Percentiles rank a stretch among this genome's conserved stretches.
Evolutionary conservation across 2,888 invertebrate species (phyloP).

Genomic region (Ichneumon xanthorius): DNA sequence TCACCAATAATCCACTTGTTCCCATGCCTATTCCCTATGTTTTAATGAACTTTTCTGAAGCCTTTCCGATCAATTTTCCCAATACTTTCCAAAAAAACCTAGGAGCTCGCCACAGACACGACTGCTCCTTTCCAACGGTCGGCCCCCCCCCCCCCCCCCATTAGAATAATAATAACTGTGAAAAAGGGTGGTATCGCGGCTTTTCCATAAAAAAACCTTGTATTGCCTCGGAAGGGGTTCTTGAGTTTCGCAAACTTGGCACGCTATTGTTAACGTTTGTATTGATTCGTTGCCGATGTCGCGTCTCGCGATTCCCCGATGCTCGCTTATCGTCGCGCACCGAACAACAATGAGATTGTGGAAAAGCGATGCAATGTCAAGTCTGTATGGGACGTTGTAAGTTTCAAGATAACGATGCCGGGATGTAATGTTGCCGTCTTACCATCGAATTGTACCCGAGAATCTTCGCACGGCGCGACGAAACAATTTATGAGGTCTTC

Average conservation of each 20-base stretch:
- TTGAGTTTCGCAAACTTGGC: conserved; percentile 37
- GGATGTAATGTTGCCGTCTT: background rate
- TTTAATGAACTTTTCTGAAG: too few relatives aligned
- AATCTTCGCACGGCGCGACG: background rate
- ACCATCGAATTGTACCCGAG: conserved; percentile 1
- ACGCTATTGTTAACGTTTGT: conserved; percentile 34
- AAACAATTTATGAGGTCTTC: background rate
- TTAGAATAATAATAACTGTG: background rate
- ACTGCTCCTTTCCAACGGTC: too few relatives aligned
- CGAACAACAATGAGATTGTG: conserved; percentile 42
- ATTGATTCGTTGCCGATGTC: conserved; percentile 8
- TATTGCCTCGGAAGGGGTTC: background rate
- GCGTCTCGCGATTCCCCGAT: conserved; percentile 33
- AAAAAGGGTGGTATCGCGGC: background rate
- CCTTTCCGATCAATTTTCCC: background rate
- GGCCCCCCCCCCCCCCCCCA: too few relatives aligned
- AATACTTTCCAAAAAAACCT: too few relatives aligned
- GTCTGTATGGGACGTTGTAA: background rate
- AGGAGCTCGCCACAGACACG: too few relatives aligned
- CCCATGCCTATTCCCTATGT: too few relatives aligned
- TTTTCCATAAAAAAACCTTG: background rate
- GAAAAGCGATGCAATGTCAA: conserved; percentile 21
- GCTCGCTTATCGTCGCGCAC: conserved; percentile 44
- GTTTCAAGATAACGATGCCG: conserved; percentile 1
- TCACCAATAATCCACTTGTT: too few relatives aligned